Conservation (phyloP, 2,113 vertebrate species). For the Aix galericulata region DNA sequence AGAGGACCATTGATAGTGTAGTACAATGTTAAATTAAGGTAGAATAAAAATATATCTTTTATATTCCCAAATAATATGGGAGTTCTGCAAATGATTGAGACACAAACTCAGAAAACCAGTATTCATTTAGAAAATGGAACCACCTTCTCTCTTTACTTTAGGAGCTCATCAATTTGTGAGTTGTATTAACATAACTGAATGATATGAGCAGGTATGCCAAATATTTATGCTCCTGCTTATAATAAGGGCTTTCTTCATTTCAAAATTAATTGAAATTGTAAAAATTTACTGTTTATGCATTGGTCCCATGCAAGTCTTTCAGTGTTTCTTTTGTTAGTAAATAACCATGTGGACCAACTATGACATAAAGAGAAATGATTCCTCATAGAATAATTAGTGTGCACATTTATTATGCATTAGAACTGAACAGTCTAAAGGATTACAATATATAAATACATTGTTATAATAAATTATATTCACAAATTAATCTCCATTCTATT, state of each 20-base stretch:
- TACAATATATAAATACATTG: background rate
- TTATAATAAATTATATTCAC: background rate
- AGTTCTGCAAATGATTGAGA: background rate
- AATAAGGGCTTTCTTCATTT: background rate
- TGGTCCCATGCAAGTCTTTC: background rate
- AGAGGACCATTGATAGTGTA: background rate
- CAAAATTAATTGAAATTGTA: background rate
- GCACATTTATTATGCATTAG: background rate
- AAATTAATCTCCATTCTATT: background rate
- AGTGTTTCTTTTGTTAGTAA: background rate
- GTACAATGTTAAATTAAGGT: background rate
- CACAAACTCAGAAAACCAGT: background rate
- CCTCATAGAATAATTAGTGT: background rate
- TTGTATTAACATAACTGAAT: background rate
- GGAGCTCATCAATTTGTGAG: background rate
- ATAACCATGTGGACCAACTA: background rate
- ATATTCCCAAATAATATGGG: background rate
- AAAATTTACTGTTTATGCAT: background rate
- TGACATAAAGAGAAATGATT: background rate
- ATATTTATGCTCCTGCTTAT: background rate
- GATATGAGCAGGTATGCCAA: background rate
- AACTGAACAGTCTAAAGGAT: background rate
- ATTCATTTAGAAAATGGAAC: background rate
- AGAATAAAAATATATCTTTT: background rate
- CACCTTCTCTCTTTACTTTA: background rate